Percentiles rank a stretch among this genome's conserved stretches.
phyloP scores from a whole-genome alignment of 2,113 vertebrate species.

The Pseudorhombus dupliciocellatus region DNA sequence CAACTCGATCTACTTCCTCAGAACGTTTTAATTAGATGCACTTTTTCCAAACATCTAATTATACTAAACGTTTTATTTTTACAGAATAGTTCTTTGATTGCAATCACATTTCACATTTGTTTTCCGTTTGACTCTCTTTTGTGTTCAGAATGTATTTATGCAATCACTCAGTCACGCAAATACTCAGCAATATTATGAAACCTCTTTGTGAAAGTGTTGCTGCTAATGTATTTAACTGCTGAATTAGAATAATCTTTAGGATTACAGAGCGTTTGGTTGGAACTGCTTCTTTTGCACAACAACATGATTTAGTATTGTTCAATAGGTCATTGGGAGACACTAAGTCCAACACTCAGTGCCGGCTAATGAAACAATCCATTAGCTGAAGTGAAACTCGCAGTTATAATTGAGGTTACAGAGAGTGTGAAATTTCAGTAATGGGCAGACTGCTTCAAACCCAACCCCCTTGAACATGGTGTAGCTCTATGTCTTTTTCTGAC shows the following conservation, averaged over 20 bases:
- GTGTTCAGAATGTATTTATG: slow-evolving; percentile 7
- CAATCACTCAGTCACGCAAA: slow-evolving; percentile 30
- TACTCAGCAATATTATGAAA: slow-evolving; percentile 18
- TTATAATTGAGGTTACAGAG: slow-evolving; percentile 35
- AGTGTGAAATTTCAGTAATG: slow-evolving; percentile 53
- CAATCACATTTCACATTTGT: slow-evolving; percentile 44
- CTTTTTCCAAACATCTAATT: slow-evolving; percentile 59
- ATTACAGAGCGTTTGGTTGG: slow-evolving; percentile 21
- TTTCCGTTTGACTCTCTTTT: slow-evolving; percentile 12
- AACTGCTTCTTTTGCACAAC: slow-evolving; percentile 16
- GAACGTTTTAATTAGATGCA: slow-evolving; percentile 47
- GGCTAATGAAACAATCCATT: slow-evolving; percentile 55
- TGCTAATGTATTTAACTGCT: slow-evolving; percentile 39
- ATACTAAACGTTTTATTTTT: slow-evolving; percentile 35
- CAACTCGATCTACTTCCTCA: slow-evolving; percentile 20
- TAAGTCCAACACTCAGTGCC: slow-evolving; percentile 14
- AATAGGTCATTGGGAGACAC: slow-evolving; percentile 37
- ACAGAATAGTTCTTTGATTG: slow-evolving; percentile 41
- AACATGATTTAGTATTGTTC: slow-evolving; percentile 37
- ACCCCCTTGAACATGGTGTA: background rate
- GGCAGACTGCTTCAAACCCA: slow-evolving; percentile 7
- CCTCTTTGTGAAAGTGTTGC: slow-evolving; percentile 12
- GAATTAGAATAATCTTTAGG: slow-evolving; percentile 40
- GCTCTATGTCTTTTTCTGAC: slow-evolving; percentile 17
- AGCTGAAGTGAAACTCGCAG: slow-evolving; percentile 26